These are phyloP conservation scores for Cremastinae sp. DNA, from an alignment of 2,888 invertebrate genomes.

Conservation along the genomic window DNA sequence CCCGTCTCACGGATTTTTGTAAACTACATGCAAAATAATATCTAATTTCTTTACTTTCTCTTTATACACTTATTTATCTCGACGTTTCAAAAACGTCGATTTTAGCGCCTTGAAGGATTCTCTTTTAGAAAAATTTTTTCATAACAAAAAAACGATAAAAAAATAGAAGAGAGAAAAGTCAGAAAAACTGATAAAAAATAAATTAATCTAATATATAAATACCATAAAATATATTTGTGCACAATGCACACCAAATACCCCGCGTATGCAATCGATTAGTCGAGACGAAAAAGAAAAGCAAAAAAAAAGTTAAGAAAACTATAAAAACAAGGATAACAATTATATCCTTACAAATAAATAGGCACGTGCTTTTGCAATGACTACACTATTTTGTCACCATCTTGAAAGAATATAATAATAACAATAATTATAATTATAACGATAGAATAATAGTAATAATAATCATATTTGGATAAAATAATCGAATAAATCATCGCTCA, in stretches of 20 bases:
- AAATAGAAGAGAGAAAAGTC: slow-evolving; percentile 10
- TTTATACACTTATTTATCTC: no score
- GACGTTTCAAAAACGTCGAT: no score
- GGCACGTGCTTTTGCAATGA: slow-evolving; percentile 65
- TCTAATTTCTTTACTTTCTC: no score
- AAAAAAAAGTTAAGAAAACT: slow-evolving; percentile 18
- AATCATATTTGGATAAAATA: slow-evolving; percentile 45
- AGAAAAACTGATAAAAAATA: slow-evolving; percentile 10
- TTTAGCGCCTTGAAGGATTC: no score
- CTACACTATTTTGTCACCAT: slow-evolving; percentile 61
- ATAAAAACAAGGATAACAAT: slow-evolving; percentile 13
- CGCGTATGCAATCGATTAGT: slow-evolving; percentile 62
- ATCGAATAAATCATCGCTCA: slow-evolving; percentile 40
- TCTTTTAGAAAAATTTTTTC: no score
- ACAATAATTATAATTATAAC: slow-evolving; percentile 18
- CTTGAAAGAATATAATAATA: slow-evolving; percentile 22
- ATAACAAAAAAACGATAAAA: neutral
- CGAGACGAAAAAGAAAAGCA: slow-evolving; percentile 7
- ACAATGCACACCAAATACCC: slow-evolving; percentile 52
- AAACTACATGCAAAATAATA: neutral
- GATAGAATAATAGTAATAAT: slow-evolving; percentile 5
- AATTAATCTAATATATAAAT: slow-evolving; percentile 46
- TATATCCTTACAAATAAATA: slow-evolving; percentile 52
- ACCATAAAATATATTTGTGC: slow-evolving; percentile 57
- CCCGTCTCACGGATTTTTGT: slow-evolving; percentile 58